These are phyloP conservation scores for Drosophila repletoides DNA, from an alignment of 1,140 invertebrate species.

Conservation along the genomic window DNA sequence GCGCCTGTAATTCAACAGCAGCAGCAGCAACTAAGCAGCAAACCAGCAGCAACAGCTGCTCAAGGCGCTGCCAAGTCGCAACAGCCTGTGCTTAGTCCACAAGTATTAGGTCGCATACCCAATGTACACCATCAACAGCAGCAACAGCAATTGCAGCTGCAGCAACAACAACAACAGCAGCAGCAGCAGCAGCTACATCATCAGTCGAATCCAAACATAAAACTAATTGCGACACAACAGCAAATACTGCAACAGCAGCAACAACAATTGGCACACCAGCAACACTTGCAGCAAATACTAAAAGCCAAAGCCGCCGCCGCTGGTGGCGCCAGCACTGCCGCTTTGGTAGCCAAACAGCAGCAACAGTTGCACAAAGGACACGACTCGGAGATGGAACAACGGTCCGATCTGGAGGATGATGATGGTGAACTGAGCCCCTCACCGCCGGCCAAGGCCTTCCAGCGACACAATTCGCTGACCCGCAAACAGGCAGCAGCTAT, in stretches of 20 bases:
- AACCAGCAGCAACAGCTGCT: constrained; percentile 17
- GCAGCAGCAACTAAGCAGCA: constrained; percentile 64
- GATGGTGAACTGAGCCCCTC: constrained; percentile 81
- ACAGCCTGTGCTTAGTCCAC: constrained; percentile 53
- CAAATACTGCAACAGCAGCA: constrained; percentile 78
- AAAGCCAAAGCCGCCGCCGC: constrained; percentile 75
- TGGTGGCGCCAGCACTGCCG: constrained; percentile 69
- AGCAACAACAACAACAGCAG: constrained; percentile 20
- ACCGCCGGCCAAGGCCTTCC: constrained; percentile 83
- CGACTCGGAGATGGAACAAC: constrained; percentile 71
- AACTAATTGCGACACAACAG: constrained; percentile 73
- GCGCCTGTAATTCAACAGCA: constrained; percentile 75
- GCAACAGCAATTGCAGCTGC: constrained; percentile 29
- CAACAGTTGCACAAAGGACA: constrained; percentile 67
- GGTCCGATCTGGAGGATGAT: constrained; percentile 77
- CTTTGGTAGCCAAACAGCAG: constrained; percentile 72
- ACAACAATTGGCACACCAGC: constrained; percentile 75
- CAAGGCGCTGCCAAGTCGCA: constrained; percentile 19
- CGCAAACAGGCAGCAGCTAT: constrained; percentile 84
- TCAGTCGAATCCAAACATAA: constrained; percentile 72
- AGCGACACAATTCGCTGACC: constrained; percentile 85
- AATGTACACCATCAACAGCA: constrained; percentile 65
- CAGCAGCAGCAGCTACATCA: constrained; percentile 49
- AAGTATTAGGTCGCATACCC: constrained; percentile 66
- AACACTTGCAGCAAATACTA: constrained; percentile 77